phyloP scores from a whole-genome alignment of 2,888 invertebrate species.

The Diloba caeruleocephala region DNA sequence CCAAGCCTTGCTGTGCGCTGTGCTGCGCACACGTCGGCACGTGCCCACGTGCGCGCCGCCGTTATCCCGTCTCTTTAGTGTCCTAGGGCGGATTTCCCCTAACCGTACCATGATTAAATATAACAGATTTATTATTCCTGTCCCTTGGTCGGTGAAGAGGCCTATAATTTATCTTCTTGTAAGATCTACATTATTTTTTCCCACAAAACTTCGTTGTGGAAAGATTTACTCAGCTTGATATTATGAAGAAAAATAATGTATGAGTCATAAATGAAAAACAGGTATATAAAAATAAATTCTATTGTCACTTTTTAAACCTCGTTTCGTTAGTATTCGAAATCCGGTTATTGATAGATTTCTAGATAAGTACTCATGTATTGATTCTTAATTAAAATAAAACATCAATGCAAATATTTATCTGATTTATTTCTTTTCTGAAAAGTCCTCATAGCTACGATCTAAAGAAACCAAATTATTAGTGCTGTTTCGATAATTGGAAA shows the following conservation, averaged over 20 bases:
- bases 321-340: too few species aligned
- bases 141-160: background rate
- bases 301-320: too few species aligned
- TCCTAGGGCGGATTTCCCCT: background rate
- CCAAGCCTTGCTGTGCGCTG: too few species aligned
- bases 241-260: too few species aligned
- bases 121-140: background rate
- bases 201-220: background rate
- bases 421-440: slow-evolving; percentile 13
- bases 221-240: background rate
- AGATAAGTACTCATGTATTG: background rate
- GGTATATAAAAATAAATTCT: too few species aligned
- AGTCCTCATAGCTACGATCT: slow-evolving; percentile 5
- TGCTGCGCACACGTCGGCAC: too few species aligned
- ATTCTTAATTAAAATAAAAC: slow-evolving; percentile 18
- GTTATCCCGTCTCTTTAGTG: slow-evolving; percentile 7
- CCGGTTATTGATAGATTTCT: background rate
- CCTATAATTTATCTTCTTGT: slow-evolving; percentile 5
- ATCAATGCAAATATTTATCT: slow-evolving; percentile 10
- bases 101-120: slow-evolving; percentile 1
- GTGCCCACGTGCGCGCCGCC: too few species aligned
- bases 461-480: slow-evolving; percentile 12
- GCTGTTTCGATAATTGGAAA: slow-evolving; percentile 9
- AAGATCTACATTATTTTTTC: slow-evolving; percentile 6
- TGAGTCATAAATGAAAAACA: too few species aligned